Percentiles rank a stretch among this genome's conserved stretches.
Evolutionary conservation across 2,113 vertebrate genomes (phyloP).

Genomic region (Pelvicachromis taeniatus): DNA sequence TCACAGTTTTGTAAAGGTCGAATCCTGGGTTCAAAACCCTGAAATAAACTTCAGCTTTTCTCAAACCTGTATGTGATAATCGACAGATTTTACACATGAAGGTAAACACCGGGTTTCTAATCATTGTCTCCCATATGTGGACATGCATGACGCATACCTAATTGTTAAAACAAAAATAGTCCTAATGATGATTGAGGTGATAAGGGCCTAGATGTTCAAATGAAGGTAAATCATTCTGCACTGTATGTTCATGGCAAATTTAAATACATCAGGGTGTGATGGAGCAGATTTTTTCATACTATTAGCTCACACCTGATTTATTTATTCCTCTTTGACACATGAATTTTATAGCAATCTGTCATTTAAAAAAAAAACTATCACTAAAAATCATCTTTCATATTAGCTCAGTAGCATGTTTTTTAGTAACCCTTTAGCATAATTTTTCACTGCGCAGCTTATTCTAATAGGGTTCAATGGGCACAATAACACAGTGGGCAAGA

Average conservation of each 20-base stretch:
- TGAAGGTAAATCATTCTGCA: background rate
- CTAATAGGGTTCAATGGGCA: background rate
- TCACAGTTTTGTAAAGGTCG: background rate
- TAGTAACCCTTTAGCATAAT: background rate
- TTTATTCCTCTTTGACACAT: background rate
- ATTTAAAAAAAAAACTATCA: accelerated
- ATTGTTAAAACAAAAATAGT: background rate
- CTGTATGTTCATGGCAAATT: background rate
- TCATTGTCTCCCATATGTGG: background rate
- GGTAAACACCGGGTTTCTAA: background rate
- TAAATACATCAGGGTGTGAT: accelerated
- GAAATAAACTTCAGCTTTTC: background rate
- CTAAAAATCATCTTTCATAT: background rate
- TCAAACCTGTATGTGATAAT: background rate
- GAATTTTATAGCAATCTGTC: background rate
- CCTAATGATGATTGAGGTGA: background rate
- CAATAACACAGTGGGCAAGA: accelerated
- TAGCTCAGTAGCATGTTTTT: accelerated
- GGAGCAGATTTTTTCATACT: accelerated
- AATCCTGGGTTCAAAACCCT: background rate
- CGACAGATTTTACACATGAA: background rate
- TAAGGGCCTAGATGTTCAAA: background rate
- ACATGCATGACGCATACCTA: background rate
- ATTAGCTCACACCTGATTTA: background rate
- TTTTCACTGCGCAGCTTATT: background rate